Conservation (phyloP, 2,888 invertebrate species). For the Alentia gelatinosa region DNA sequence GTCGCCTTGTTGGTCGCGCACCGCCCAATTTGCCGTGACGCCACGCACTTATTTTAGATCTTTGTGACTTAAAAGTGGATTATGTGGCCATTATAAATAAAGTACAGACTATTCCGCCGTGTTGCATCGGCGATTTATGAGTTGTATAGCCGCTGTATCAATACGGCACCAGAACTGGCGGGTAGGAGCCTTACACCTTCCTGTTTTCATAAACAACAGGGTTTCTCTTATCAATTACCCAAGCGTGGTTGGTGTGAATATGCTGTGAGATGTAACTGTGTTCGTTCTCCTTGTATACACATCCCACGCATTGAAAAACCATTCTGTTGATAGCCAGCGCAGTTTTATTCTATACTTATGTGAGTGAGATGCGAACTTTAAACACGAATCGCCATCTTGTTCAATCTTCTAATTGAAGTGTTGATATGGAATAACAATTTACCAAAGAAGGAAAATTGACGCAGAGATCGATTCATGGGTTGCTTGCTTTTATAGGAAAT, state of each 20-base stretch:
- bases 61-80: constrained; percentile 41
- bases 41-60: constrained; percentile 28
- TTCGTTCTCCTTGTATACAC: background rate
- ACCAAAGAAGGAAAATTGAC: no score
- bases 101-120: background rate
- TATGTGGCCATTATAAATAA: constrained; percentile 29
- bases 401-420: no score
- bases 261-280: background rate
- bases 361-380: background rate
- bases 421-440: no score
- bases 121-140: constrained; percentile 26
- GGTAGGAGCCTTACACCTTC: background rate
- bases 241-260: background rate
- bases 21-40: constrained; percentile 22
- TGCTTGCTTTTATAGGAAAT: no score
- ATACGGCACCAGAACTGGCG: background rate
- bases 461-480: no score
- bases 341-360: background rate
- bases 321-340: constrained; percentile 1
- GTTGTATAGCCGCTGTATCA: constrained; percentile 35
- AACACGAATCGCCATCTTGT: no score
- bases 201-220: background rate
- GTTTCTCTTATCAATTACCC: constrained; percentile 32
- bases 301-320: background rate
- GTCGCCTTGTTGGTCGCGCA: background rate